These are phyloP conservation scores for Drosophila anomelani DNA, from an alignment of 2,888 invertebrate genomes.

Conservation along the genomic window DNA sequence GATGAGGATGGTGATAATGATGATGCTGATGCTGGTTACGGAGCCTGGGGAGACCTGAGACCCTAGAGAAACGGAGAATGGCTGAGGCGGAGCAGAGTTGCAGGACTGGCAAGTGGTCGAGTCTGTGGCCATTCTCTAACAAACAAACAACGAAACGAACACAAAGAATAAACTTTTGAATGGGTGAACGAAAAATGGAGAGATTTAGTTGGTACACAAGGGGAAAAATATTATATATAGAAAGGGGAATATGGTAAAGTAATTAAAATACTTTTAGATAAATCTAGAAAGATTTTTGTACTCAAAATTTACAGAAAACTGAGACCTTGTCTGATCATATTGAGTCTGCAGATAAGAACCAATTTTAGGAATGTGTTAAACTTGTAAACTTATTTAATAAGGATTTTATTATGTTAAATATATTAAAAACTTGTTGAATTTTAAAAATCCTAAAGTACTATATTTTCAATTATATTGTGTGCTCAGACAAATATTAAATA, in stretches of 20 bases:
- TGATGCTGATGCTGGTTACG: constrained; percentile 4
- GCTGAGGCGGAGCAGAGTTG: constrained; percentile 10
- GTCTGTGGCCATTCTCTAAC: constrained; percentile 42
- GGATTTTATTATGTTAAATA: too few relatives aligned
- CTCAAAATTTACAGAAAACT: neutral
- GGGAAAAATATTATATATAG: neutral
- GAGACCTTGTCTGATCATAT: too few relatives aligned
- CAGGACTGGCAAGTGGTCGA: constrained; percentile 41
- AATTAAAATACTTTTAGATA: neutral
- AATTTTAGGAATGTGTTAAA: neutral
- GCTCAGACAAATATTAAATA: too few relatives aligned
- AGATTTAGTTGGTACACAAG: constrained; percentile 2
- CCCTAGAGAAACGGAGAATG: constrained; percentile 11
- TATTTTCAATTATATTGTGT: too few relatives aligned
- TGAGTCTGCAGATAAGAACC: neutral
- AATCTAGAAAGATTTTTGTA: neutral
- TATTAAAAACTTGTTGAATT: too few relatives aligned
- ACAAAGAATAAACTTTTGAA: constrained; percentile 47
- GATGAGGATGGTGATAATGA: constrained; percentile 12
- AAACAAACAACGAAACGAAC: constrained; percentile 43
- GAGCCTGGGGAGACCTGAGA: constrained; percentile 14
- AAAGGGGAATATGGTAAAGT: neutral
- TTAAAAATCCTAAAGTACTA: too few relatives aligned
- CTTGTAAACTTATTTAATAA: too few relatives aligned
- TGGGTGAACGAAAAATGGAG: constrained; percentile 22